Evolutionary conservation across 2,888 invertebrate genomes (phyloP).

Genomic region (Acanthococcus lagerstroemiae): DNA sequence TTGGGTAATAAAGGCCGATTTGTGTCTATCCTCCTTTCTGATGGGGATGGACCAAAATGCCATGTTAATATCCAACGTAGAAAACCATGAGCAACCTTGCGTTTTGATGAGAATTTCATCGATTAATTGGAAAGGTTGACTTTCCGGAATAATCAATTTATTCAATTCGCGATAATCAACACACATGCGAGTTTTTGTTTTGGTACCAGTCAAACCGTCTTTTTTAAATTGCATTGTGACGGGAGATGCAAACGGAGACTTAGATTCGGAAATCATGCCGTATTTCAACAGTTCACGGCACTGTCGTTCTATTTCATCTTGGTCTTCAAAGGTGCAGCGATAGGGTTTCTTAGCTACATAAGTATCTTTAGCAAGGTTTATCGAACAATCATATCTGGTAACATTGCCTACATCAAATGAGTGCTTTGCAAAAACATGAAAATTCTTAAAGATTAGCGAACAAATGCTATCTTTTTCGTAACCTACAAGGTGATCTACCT

Average conservation of each 20-base stretch:
- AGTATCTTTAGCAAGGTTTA: not conserved
- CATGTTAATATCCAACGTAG: constrained; percentile 40
- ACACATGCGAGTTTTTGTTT: not conserved
- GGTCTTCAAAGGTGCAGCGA: constrained; percentile 12
- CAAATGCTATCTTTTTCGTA: not conserved
- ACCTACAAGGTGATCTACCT: not conserved
- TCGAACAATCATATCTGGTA: not conserved
- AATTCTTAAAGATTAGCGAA: not conserved
- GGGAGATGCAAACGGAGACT: constrained; percentile 21
- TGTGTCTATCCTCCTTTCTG: constrained; percentile 7
- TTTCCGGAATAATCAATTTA: constrained; percentile 8
- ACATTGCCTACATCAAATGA: constrained; percentile 10
- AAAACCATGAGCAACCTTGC: constrained; percentile 40
- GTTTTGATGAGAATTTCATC: constrained; percentile 2
- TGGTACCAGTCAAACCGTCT: not conserved
- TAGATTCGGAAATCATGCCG: constrained; percentile 13
- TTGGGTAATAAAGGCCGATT: constrained; percentile 24
- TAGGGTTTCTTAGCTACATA: constrained; percentile 20
- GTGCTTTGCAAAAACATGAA: not conserved
- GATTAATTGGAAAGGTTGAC: constrained; percentile 9
- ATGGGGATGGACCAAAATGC: constrained; percentile 40
- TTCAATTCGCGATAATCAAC: constrained; percentile 22
- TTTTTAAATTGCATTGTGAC: constrained; percentile 12
- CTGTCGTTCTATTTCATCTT: constrained; percentile 14
- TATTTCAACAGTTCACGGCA: constrained; percentile 1